Conservation (phyloP, 2,888 invertebrate species). For the Germaria angustata region DNA sequence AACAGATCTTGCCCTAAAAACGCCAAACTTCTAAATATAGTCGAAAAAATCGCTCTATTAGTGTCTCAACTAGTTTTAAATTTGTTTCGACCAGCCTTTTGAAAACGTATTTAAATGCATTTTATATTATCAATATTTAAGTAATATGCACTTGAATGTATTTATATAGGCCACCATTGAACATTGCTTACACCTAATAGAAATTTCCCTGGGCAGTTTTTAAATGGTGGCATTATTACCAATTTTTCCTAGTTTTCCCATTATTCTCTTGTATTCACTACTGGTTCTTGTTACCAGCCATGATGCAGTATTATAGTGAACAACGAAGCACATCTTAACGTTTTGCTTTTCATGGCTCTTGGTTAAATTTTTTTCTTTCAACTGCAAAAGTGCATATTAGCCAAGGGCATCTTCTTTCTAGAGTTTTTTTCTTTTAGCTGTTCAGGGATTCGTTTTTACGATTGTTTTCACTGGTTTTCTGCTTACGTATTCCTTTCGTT, state of each 20-base stretch:
- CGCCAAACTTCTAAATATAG: too few relatives aligned
- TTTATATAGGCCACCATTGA: too few relatives aligned
- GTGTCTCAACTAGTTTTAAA: too few relatives aligned
- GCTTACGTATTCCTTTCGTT: conserved; percentile 35
- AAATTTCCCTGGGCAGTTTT: conserved; percentile 47
- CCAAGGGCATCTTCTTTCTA: conserved; percentile 56
- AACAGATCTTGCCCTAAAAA: too few relatives aligned
- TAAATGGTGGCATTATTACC: conserved; percentile 55
- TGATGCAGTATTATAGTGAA: conserved; percentile 43
- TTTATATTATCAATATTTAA: too few relatives aligned
- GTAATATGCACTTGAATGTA: too few relatives aligned
- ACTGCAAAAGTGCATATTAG: conserved; percentile 62
- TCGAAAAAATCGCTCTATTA: too few relatives aligned
- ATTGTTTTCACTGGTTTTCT: conserved; percentile 40
- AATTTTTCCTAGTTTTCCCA: conserved; percentile 25
- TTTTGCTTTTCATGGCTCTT: conserved; percentile 59
- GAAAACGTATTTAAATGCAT: too few relatives aligned
- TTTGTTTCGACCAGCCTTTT: too few relatives aligned
- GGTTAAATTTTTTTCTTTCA: conserved; percentile 46
- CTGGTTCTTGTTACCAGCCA: conserved; percentile 1
- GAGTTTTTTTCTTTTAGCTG: conserved; percentile 26
- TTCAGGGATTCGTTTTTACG: conserved; percentile 48
- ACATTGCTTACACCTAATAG: conserved; percentile 13
- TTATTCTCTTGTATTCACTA: conserved; percentile 4
- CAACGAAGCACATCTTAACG: conserved; percentile 53